Percentiles rank a stretch among this genome's conserved stretches.
These are phyloP conservation scores for Limnodromus scolopaceus DNA, from an alignment of 2,797 vertebrate species.

Conservation along the genomic window DNA sequence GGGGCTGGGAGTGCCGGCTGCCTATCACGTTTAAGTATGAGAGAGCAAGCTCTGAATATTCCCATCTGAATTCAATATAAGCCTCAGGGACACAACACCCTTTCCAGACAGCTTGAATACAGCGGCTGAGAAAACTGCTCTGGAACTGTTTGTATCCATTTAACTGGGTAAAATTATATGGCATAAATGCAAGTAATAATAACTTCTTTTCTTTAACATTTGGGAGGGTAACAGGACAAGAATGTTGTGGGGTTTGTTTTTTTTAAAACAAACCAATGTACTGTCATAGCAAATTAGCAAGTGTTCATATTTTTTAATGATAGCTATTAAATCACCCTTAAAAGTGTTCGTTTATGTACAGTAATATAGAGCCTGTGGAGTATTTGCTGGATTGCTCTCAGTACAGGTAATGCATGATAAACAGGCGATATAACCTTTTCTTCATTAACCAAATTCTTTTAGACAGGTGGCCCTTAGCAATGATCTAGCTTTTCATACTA, in stretches of 20 bases:
- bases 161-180: not conserved
- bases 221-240: not conserved
- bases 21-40: not conserved
- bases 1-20: not conserved
- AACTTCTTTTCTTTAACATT: not conserved
- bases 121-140: not conserved
- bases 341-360: not conserved
- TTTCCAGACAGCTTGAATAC: not conserved
- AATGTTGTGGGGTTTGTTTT: not conserved
- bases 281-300: not conserved
- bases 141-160: not conserved
- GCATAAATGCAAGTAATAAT: not conserved
- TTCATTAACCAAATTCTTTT: not conserved
- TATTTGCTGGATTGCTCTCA: not conserved
- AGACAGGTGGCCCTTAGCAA: not conserved
- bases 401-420: not conserved
- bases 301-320: not conserved
- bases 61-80: constrained; percentile 57
- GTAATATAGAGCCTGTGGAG: not conserved
- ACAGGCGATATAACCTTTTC: not conserved
- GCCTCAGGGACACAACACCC: not conserved
- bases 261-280: not conserved
- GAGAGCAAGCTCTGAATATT: constrained; percentile 42
- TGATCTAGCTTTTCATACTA: not conserved
- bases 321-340: not conserved